phyloP scores from a whole-genome alignment of 2,113 vertebrate species.

The Rattus rattus region DNA sequence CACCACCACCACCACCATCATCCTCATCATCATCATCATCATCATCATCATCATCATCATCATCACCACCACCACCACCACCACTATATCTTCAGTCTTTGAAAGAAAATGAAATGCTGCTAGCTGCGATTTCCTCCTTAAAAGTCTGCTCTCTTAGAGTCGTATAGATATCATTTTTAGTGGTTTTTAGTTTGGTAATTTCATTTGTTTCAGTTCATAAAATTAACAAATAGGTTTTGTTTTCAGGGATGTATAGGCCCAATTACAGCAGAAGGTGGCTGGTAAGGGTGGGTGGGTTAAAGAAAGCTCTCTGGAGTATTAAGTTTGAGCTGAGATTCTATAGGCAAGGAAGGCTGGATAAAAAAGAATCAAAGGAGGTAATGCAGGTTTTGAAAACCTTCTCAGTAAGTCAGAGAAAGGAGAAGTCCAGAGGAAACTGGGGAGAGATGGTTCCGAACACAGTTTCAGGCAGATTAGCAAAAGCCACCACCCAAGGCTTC shows the following conservation, averaged over 20 bases:
- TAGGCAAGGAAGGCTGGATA: background rate
- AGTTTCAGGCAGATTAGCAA: background rate
- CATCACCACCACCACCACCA: background rate
- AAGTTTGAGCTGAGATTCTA: background rate
- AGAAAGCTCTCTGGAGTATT: background rate
- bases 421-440: background rate
- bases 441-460: background rate
- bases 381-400: background rate
- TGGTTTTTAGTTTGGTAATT: background rate
- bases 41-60: too few relatives aligned
- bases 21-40: background rate
- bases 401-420: background rate
- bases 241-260: background rate
- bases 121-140: background rate
- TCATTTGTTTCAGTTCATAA: conserved; percentile 24
- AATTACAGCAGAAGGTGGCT: background rate
- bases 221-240: background rate
- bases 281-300: background rate
- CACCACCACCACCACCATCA: background rate
- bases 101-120: background rate
- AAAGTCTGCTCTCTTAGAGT: background rate
- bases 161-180: background rate
- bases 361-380: background rate
- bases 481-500: background rate
- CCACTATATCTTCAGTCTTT: background rate